These are phyloP conservation scores for Monochamus saltuarius DNA, from an alignment of 1,140 invertebrate species.

Conservation along the genomic window DNA sequence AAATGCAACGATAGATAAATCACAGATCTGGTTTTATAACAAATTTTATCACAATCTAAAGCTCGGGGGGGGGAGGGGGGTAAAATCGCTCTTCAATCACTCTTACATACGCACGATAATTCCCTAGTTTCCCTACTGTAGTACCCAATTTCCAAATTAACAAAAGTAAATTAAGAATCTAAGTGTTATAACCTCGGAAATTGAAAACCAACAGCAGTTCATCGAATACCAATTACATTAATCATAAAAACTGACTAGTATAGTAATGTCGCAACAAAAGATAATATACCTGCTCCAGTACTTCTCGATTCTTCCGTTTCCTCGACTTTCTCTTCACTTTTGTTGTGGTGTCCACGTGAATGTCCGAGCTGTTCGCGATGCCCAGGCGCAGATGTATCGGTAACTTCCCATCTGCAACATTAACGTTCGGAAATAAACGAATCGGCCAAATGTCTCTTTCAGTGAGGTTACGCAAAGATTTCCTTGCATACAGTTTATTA, in stretches of 20 bases:
- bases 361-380: slow-evolving; percentile 27
- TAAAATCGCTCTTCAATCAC: not conserved
- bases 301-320: slow-evolving; percentile 35
- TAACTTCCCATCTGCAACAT: slow-evolving; percentile 40
- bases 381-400: slow-evolving; percentile 48
- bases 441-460: no score
- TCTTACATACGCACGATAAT: not conserved
- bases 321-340: slow-evolving; percentile 32
- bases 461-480: no score
- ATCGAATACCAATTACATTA: slow-evolving; percentile 12
- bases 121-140: not conserved
- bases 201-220: not conserved
- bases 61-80: no score
- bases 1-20: no score
- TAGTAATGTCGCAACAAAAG: slow-evolving; percentile 35
- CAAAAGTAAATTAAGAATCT: not conserved
- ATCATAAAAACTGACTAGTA: slow-evolving; percentile 24
- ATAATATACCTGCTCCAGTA: slow-evolving; percentile 49
- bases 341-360: slow-evolving; percentile 20
- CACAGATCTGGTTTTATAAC: no score
- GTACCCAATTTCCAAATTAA: not conserved
- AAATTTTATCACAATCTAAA: no score
- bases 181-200: slow-evolving; percentile 4
- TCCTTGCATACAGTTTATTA: no score
- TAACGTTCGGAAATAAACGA: no score